Evolutionary conservation across 2,888 invertebrate species (phyloP).

Genomic region (Iselma pallidipennis): DNA sequence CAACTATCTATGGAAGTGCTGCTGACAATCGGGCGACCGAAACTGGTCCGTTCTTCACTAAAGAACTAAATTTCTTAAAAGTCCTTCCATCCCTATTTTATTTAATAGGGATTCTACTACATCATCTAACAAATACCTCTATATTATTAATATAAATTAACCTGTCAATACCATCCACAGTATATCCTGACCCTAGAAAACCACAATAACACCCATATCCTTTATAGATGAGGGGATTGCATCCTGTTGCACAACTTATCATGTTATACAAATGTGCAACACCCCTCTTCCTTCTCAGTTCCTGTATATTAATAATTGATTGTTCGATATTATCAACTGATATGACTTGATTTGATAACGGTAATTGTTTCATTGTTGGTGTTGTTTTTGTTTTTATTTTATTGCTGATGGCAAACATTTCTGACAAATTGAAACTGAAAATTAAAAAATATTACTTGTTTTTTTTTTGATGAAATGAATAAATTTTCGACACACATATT

Average conservation of each 20-base stretch:
- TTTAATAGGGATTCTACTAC: too few species aligned
- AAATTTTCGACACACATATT: too few species aligned
- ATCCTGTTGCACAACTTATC: constrained; percentile 83
- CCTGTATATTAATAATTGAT: constrained; percentile 13
- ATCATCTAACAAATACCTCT: too few species aligned
- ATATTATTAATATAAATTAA: too few species aligned
- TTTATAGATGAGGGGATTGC: constrained; percentile 80
- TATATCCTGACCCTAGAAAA: constrained; percentile 77
- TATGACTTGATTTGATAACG: neutral
- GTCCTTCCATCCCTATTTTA: too few species aligned
- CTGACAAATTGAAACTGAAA: neutral
- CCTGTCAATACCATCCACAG: constrained; percentile 83
- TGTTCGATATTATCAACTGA: neutral
- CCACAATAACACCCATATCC: constrained; percentile 93
- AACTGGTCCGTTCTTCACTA: too few species aligned
- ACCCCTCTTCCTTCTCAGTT: constrained; percentile 68
- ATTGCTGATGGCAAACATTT: too few species aligned
- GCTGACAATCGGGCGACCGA: too few species aligned
- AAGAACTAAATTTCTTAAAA: too few species aligned
- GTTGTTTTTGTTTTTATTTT: too few species aligned
- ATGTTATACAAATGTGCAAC: constrained; percentile 83
- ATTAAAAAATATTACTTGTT: neutral
- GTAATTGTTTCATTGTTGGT: neutral
- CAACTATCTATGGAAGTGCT: too few species aligned
- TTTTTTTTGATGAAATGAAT: too few species aligned